Percentiles rank a stretch among this genome's conserved stretches.
Evolutionary conservation across 2,888 invertebrate genomes (phyloP).

Genomic region (Thymelicus sylvestris): DNA sequence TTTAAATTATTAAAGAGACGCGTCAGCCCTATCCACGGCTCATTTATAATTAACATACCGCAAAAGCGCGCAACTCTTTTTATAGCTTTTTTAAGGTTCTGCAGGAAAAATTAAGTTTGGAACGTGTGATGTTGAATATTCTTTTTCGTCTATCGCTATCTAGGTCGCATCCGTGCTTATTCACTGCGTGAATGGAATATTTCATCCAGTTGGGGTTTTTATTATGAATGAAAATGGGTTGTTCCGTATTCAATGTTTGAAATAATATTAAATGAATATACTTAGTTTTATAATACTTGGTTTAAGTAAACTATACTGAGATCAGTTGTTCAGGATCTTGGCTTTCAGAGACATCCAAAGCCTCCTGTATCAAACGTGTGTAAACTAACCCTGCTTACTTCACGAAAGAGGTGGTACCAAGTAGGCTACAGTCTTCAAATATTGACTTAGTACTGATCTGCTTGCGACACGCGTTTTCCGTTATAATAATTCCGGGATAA

Average conservation of each 20-base stretch:
- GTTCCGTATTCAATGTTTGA: slow-evolving; percentile 23
- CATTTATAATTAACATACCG: slow-evolving; percentile 38
- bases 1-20: slow-evolving; percentile 2
- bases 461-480: no score
- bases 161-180: slow-evolving; percentile 30
- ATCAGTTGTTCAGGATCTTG: no score
- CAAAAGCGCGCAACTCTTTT: slow-evolving; percentile 36
- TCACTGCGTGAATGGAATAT: slow-evolving; percentile 19
- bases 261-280: neutral
- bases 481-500: no score
- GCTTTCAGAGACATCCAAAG: no score
- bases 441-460: no score
- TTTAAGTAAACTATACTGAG: no score
- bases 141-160: slow-evolving; percentile 25
- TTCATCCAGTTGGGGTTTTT: slow-evolving; percentile 29
- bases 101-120: slow-evolving; percentile 33
- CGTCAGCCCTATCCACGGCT: slow-evolving; percentile 31
- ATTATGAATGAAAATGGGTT: slow-evolving; percentile 19
- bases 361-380: no score
- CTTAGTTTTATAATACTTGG: neutral
- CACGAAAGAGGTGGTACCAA: no score
- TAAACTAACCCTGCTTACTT: no score
- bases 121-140: slow-evolving; percentile 33
- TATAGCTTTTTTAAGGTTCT: slow-evolving; percentile 29
- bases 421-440: no score